Conservation (phyloP, 1,140 invertebrate genomes). For the Trachymyrmex septentrionalis region DNA sequence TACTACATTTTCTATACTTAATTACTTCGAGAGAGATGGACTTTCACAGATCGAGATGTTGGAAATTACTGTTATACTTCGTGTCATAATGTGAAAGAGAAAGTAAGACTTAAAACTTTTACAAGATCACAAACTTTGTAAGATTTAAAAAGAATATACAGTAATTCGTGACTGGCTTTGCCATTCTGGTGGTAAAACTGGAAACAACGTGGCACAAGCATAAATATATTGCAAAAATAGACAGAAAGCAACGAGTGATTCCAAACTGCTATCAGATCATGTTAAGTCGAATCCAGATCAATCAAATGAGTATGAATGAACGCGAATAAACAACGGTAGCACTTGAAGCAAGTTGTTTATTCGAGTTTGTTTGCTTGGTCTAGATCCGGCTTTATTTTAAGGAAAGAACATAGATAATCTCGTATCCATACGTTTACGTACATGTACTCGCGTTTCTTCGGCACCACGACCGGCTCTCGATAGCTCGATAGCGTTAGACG, state of each 20-base stretch:
- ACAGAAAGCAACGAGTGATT: not conserved
- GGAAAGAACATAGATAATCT: conserved; percentile 39
- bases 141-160: not conserved
- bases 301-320: not conserved
- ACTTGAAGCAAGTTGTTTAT: not conserved
- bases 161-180: not conserved
- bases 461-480: conserved; percentile 83
- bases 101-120: conserved; percentile 22
- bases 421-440: conserved; percentile 38
- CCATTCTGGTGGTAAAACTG: conserved; percentile 29
- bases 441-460: conserved; percentile 68
- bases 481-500: conserved; percentile 85
- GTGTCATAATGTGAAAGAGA: not conserved
- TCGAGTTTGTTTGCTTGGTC: not conserved
- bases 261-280: not conserved
- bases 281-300: not conserved
- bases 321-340: not conserved
- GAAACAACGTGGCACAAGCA: not conserved
- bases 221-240: not conserved
- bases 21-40: not conserved
- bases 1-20: not conserved
- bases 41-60: conserved; percentile 1
- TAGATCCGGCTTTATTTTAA: conserved; percentile 49
- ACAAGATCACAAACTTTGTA: conserved; percentile 8
- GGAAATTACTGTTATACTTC: no score